A percentile compares a stretch with the other conserved stretches of the same genome.
These are phyloP conservation scores for Benitochromis conjunctus DNA, from an alignment of 2,113 vertebrate genomes.

Conservation along the genomic window DNA sequence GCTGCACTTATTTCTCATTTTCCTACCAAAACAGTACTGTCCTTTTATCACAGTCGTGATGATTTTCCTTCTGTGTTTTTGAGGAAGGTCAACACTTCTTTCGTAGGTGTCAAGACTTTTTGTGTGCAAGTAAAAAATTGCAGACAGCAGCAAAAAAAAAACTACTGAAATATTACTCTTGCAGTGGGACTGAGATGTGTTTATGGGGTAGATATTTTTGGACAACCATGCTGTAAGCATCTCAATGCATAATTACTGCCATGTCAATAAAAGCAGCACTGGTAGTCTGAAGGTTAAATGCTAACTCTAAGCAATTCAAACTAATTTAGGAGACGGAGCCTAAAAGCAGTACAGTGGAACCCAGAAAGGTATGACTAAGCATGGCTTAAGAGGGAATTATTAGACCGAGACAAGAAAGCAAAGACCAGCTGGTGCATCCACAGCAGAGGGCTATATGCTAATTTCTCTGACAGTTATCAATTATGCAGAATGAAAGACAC, in stretches of 20 bases:
- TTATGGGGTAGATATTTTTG: not conserved
- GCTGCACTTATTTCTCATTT: not conserved
- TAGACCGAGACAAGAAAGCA: not conserved
- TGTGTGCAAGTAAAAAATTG: not conserved
- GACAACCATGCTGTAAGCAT: not conserved
- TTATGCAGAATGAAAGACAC: conserved; percentile 1
- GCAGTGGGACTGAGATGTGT: not conserved
- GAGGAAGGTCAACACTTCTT: not conserved
- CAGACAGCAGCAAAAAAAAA: not conserved
- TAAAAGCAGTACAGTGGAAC: conserved; percentile 6
- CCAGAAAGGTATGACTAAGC: conserved; percentile 24
- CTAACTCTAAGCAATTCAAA: conserved; percentile 11
- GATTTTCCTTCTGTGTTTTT: not conserved
- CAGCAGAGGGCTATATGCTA: not conserved
- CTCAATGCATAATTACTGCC: not conserved
- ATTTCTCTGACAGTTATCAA: not conserved
- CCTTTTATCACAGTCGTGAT: not conserved
- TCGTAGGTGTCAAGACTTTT: not conserved
- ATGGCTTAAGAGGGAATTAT: conserved; percentile 46
- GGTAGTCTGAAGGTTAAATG: not conserved
- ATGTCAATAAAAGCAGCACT: not conserved
- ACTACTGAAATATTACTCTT: not conserved
- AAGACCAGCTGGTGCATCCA: conserved; percentile 1
- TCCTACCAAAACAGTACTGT: not conserved
- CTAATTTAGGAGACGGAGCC: conserved; percentile 8